Percentiles rank a stretch among this genome's conserved stretches.
phyloP scores from a whole-genome alignment of 2,888 invertebrate genomes.

The Amiota mariae region DNA sequence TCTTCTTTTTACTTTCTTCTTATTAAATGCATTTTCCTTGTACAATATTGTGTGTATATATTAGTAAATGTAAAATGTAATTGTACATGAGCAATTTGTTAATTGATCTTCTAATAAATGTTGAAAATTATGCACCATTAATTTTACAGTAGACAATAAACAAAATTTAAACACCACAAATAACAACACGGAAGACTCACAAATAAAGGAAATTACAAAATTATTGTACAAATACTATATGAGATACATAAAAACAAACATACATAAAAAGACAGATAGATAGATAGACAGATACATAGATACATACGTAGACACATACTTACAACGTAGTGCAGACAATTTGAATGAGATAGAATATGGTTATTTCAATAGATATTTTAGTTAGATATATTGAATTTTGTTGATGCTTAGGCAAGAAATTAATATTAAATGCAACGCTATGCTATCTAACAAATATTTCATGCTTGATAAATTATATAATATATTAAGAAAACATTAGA shows the following conservation, averaged over 20 bases:
- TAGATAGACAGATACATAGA: background rate
- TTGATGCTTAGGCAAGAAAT: background rate
- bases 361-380: background rate
- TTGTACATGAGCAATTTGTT: too few relatives aligned
- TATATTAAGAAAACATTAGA: conserved; percentile 30
- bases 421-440: conserved; percentile 4
- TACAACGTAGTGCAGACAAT: background rate
- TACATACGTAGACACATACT: too few relatives aligned
- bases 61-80: too few relatives aligned
- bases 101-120: background rate
- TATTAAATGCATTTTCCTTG: too few relatives aligned
- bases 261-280: background rate
- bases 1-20: too few relatives aligned
- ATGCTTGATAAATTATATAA: conserved; percentile 29
- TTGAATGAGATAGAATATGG: background rate
- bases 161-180: conserved; percentile 4
- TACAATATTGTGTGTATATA: too few relatives aligned
- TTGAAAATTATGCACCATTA: background rate
- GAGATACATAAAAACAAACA: too few relatives aligned
- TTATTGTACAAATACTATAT: too few relatives aligned
- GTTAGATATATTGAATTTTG: too few relatives aligned
- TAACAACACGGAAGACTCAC: background rate
- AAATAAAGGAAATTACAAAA: background rate
- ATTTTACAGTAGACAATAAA: conserved; percentile 13
- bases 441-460: conserved; percentile 25